Evolutionary conservation across 2,888 invertebrate species (phyloP), one percentile per base, ranked within the genome.

Genomic region (Baccha elongata): DNA sequence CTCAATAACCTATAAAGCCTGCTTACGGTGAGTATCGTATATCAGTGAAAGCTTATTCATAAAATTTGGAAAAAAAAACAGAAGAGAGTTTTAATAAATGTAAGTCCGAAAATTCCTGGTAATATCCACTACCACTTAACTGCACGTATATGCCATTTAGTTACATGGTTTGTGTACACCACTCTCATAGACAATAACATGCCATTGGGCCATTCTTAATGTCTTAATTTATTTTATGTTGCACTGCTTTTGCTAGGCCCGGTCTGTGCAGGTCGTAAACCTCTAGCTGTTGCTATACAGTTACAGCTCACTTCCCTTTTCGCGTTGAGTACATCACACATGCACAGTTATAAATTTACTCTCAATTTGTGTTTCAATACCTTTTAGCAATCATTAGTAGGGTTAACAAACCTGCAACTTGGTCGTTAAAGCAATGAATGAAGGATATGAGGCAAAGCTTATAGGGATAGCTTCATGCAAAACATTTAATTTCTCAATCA

Each of bases 391-490:
- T 76, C 71, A 76, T 67, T 55, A 76, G 78, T 55, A 76, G 78
- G 83, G 83, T 83, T 83, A 83, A 78, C 83, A 83, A 83, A 83
- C 83, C 83, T 83, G 67, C 81, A 83, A 83, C 76, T 76, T 55
- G 67, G 76, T 76, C 72, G 81, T 55, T 62, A 67, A 32, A 60
- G 35, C 23, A 40, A 13, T n/a, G 29, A 40, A 58, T 58, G 15
- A 58, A 11, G n/a, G 44, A 17, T 32, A 1, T 3, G 40, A 21
- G 17, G 60, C 21, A 32, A 11, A 32, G 17, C 42, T 26, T 26
- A 19, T 19, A 42, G 15, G 17, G 72, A 23, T 15, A 23, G 37
- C 19, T 32, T 74, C 37, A 19, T 40, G 58, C 29, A 55, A 78
- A 65, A 65, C 78, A 62, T 83, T 83, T 83, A 83, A 83, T 83